Conservation (phyloP, 2,888 invertebrate genomes). For the Byasa hedistus region DNA sequence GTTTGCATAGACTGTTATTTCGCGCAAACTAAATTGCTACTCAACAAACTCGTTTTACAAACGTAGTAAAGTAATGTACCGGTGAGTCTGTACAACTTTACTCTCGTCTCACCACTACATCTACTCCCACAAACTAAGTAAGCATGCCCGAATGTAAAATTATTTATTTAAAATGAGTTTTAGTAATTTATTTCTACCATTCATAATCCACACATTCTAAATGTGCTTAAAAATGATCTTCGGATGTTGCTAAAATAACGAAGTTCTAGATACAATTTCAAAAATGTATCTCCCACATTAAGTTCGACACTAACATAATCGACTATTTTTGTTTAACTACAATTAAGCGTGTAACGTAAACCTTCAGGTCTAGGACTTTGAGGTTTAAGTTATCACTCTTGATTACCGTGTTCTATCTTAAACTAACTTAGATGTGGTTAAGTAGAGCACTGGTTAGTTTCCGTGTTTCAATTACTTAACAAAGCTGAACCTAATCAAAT, state of each 20-base stretch:
- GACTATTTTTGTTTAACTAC: too few species aligned
- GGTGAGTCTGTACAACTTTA: not conserved
- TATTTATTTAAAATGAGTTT: not conserved
- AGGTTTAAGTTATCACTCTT: not conserved
- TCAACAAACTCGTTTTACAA: constrained; percentile 7
- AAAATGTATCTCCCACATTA: too few species aligned
- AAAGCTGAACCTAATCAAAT: not conserved
- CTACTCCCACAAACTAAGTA: not conserved
- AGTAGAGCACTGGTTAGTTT: not conserved
- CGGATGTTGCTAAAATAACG: too few species aligned
- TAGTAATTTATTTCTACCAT: too few species aligned
- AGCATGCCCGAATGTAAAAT: not conserved
- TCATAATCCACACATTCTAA: too few species aligned
- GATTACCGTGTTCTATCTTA: not conserved
- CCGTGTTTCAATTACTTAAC: not conserved
- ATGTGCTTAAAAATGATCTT: too few species aligned
- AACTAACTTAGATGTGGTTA: not conserved
- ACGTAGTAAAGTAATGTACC: constrained; percentile 1
- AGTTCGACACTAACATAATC: too few species aligned
- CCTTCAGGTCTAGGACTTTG: not conserved
- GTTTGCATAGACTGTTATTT: not conserved
- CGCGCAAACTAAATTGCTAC: constrained; percentile 5
- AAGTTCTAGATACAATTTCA: too few species aligned
- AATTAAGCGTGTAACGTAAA: too few species aligned
- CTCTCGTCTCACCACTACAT: not conserved